Evolutionary conservation across 2,888 invertebrate genomes (phyloP), one percentile per base, ranked within the genome.

Genomic region (Tupiocoris notatus): DNA sequence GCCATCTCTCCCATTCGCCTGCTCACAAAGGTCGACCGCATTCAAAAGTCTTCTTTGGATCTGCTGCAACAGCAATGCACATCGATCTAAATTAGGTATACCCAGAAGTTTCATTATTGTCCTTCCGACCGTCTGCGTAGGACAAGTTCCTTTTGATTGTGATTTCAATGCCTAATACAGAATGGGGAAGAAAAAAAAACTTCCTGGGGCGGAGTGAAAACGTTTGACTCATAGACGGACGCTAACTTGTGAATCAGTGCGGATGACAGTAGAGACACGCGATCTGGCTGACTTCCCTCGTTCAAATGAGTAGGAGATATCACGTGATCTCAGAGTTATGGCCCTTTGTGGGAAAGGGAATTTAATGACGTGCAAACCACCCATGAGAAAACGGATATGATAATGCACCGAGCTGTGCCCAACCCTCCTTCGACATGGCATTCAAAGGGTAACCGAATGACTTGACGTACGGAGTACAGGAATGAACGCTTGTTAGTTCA

Each of bases 201-300:
- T 17, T 25, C 24, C 9, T 3, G 1, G 22, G 9, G 65, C 6
- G 39, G 39, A 39, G 65, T 16, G 17, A 3, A n/a, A 39, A 39
- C 57, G 67, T 56, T 67, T 67, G 67, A 67, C 67, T 67, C 67
- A 67, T 20, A 67, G 67, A 56, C 67, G 56, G 7, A 56, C 56
- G 67, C 56, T 67, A 67, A 67, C 67, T 67, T 54, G 67, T 67
- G 67, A 67, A 67, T 67, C 67, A 67, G 67, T 67, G 67, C 67
- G 67, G 57, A 67, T 67, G 67, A 67, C 67, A 67, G 67, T 67
- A 6, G 67, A 39, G 57, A 56, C 67, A 67, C 67, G 67, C 67
- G 67, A 67, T 54, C 59, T n/a, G 67, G 56, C 56, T 57, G 22
- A 22, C 67, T 20, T 39, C 39, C 39, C 39, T 39, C 39, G 39